A percentile compares a stretch with the other conserved stretches of the same genome.
phyloP scores from a whole-genome alignment of 2,113 vertebrate species.

The Clarias gariepinus region DNA sequence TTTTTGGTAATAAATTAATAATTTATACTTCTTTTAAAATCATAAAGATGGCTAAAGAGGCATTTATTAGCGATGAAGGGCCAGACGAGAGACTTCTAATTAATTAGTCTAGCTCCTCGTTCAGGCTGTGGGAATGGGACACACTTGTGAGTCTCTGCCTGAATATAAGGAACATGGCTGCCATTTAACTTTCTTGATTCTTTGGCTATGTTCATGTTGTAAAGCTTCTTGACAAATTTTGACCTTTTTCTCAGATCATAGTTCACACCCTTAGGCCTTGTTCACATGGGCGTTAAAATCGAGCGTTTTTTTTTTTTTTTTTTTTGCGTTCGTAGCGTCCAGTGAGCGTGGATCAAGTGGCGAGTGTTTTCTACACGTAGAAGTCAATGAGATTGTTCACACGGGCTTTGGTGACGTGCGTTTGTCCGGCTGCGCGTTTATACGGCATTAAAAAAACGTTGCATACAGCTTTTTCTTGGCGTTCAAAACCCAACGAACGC shows the following conservation, averaged over 20 bases:
- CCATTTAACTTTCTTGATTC: background rate
- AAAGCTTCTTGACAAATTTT: background rate
- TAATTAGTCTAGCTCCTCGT: background rate
- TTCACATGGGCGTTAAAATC: too few relatives aligned
- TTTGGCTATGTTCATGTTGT: too few relatives aligned
- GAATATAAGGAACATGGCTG: background rate
- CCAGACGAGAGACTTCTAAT: background rate
- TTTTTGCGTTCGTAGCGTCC: too few relatives aligned
- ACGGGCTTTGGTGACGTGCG: too few relatives aligned
- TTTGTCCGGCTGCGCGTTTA: too few relatives aligned
- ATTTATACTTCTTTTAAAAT: background rate
- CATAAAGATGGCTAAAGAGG: background rate
- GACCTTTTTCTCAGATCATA: background rate
- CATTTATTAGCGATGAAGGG: background rate
- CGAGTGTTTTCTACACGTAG: too few relatives aligned
- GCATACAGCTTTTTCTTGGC: too few relatives aligned
- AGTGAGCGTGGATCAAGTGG: too few relatives aligned
- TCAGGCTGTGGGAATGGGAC: background rate
- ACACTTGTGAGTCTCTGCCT: constrained; percentile 4
- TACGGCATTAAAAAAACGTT: too few relatives aligned
- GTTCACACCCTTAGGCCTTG: background rate
- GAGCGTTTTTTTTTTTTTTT: too few relatives aligned
- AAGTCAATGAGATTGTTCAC: too few relatives aligned
- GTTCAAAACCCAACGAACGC: too few relatives aligned
- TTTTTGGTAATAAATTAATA: background rate